Evolutionary conservation across 2,797 vertebrate genomes (phyloP).

Genomic region (Pyrocephalus nanus): DNA sequence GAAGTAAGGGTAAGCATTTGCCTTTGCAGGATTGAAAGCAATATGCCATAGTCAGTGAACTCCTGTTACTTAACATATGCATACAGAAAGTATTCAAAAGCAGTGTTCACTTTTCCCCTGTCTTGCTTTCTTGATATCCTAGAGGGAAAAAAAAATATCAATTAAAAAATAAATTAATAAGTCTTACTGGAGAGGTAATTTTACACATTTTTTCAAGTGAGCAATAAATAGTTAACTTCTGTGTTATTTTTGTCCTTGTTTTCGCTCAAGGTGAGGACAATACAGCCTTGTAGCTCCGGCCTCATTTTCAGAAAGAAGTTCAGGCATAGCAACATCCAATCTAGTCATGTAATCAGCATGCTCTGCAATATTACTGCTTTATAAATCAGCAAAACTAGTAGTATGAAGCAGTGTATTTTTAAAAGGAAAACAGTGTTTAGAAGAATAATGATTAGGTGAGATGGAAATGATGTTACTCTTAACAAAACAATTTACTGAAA

Average conservation of each 20-base stretch:
- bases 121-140: background rate
- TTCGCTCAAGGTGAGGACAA: background rate
- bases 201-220: background rate
- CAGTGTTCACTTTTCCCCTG: background rate
- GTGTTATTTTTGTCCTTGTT: slow-evolving; percentile 12
- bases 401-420: slow-evolving; percentile 52
- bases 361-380: slow-evolving; percentile 27
- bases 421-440: slow-evolving; percentile 50
- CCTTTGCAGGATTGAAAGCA: background rate
- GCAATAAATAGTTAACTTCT: background rate
- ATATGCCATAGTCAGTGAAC: background rate
- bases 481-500: slow-evolving; percentile 68
- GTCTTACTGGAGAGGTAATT: background rate
- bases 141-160: background rate
- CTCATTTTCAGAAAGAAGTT: slow-evolving; percentile 21
- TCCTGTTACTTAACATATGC: background rate
- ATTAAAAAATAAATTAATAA: background rate
- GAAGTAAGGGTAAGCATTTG: background rate
- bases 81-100: background rate
- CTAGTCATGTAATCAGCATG: slow-evolving; percentile 1
- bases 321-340: background rate
- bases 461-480: slow-evolving; percentile 63
- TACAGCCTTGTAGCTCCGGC: background rate
- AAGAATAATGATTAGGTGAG: slow-evolving; percentile 61
- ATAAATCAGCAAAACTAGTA: slow-evolving; percentile 47